Percentiles rank a stretch among this genome's conserved stretches.
phyloP scores from a whole-genome alignment of 2,113 vertebrate genomes.

The Camelus bactrianus region DNA sequence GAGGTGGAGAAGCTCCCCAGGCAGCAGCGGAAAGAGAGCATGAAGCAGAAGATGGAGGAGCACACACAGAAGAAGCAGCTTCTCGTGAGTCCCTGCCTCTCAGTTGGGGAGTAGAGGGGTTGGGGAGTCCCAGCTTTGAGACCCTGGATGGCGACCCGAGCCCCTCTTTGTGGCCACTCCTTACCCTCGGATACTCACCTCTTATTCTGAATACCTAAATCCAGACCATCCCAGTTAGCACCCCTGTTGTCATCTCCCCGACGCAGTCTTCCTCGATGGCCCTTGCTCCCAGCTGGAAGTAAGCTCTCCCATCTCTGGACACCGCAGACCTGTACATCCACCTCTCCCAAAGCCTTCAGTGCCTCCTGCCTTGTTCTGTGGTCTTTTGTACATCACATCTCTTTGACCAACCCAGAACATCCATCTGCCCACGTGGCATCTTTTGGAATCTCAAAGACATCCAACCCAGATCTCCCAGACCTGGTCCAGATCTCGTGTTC shows the following conservation, averaged over 20 bases:
- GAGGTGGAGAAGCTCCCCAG: constrained; percentile 94
- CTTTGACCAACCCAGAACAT: not conserved
- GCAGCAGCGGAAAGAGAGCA: constrained; percentile 92
- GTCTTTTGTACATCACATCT: not conserved
- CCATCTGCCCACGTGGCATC: not conserved
- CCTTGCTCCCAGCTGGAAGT: not conserved
- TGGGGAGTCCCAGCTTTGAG: not conserved
- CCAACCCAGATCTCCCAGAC: not conserved
- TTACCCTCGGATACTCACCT: not conserved
- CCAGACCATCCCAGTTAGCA: not conserved
- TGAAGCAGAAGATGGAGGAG: constrained; percentile 91
- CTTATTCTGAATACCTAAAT: not conserved
- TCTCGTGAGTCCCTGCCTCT: constrained; percentile 86
- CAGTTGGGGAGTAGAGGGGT: fast-evolving
- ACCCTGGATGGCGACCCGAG: not conserved
- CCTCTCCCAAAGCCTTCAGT: not conserved
- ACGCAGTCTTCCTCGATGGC: not conserved
- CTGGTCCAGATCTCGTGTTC: not conserved
- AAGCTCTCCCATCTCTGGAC: not conserved
- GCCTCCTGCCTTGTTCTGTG: not conserved
- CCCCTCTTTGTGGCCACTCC: not conserved
- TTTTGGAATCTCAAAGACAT: not conserved
- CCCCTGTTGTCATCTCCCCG: not conserved
- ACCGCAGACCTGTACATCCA: not conserved
- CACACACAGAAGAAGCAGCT: constrained; percentile 90